Evolutionary conservation across 2,797 vertebrate genomes (phyloP).

Genomic region (Eleutherodactylus coqui): DNA sequence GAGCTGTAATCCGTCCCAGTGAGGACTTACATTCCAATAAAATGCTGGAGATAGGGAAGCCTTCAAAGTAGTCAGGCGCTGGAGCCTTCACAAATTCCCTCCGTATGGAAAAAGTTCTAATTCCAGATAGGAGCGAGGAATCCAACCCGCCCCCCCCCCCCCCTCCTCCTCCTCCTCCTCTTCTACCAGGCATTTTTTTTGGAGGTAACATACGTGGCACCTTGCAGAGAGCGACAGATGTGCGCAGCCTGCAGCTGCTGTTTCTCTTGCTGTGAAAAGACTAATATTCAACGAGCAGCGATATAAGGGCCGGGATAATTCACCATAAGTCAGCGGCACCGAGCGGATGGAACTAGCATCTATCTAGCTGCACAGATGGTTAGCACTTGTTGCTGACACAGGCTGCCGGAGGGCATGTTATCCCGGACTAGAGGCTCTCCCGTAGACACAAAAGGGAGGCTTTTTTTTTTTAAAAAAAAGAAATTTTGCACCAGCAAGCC

Average conservation of each 20-base stretch:
- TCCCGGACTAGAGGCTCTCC: not conserved
- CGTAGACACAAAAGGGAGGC: not conserved
- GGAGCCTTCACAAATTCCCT: conserved; percentile 13
- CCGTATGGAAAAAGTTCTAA: not conserved
- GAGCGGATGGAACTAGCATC: conserved; percentile 15
- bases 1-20: not conserved
- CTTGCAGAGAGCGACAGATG: conserved; percentile 47
- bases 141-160: not conserved
- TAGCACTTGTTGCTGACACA: conserved; percentile 28
- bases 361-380: conserved; percentile 8
- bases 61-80: not conserved
- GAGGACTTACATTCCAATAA: not conserved
- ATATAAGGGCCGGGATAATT: not conserved
- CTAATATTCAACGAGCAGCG: conserved; percentile 8
- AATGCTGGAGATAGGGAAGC: not conserved
- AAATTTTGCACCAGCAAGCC: not conserved
- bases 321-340: conserved; percentile 12
- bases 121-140: not conserved
- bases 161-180: not conserved
- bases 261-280: conserved; percentile 28
- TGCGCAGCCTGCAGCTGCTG: conserved; percentile 40
- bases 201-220: conserved; percentile 21
- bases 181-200: not conserved
- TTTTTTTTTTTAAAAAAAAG: not conserved
- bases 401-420: not conserved